Evolutionary conservation across 1,140 invertebrate species (phyloP).

Genomic region (Lamellibrachia luymesi): DNA sequence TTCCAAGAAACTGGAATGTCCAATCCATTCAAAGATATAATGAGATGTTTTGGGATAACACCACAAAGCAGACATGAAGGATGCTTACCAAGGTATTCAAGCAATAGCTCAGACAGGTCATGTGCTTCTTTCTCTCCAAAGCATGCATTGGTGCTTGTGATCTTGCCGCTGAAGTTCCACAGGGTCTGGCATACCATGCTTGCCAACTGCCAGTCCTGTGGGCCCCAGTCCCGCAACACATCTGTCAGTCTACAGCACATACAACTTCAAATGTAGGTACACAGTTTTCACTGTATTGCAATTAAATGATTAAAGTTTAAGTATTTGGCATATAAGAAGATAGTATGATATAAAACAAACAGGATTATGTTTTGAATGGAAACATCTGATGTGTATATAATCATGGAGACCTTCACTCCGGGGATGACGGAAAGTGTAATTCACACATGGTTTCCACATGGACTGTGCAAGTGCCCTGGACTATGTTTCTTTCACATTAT

Average conservation of each 20-base stretch:
- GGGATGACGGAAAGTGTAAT: too few species aligned
- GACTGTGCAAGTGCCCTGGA: too few species aligned
- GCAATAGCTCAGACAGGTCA: constrained; percentile 46
- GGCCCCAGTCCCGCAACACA: constrained; percentile 61
- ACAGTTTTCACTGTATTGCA: too few species aligned
- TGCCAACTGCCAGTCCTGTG: constrained; percentile 65
- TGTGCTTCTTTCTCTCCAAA: constrained; percentile 48
- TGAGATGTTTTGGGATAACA: not conserved
- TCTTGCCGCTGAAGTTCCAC: constrained; percentile 72
- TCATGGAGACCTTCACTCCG: too few species aligned
- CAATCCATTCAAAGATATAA: not conserved
- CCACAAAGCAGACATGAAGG: constrained; percentile 11
- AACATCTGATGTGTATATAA: too few species aligned
- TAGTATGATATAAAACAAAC: too few species aligned
- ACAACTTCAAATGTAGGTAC: too few species aligned
- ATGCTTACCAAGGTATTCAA: constrained; percentile 50
- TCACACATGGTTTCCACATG: too few species aligned
- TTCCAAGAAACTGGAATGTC: not conserved
- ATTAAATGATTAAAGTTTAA: too few species aligned
- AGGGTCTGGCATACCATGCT: constrained; percentile 67
- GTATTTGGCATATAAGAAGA: too few species aligned
- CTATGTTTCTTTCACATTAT: too few species aligned
- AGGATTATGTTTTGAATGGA: too few species aligned
- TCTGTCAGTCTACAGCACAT: constrained; percentile 58
- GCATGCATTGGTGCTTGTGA: constrained; percentile 46